phyloP scores from a whole-genome alignment of 2,888 invertebrate species.

The Himalopsyche kuldschensis region DNA sequence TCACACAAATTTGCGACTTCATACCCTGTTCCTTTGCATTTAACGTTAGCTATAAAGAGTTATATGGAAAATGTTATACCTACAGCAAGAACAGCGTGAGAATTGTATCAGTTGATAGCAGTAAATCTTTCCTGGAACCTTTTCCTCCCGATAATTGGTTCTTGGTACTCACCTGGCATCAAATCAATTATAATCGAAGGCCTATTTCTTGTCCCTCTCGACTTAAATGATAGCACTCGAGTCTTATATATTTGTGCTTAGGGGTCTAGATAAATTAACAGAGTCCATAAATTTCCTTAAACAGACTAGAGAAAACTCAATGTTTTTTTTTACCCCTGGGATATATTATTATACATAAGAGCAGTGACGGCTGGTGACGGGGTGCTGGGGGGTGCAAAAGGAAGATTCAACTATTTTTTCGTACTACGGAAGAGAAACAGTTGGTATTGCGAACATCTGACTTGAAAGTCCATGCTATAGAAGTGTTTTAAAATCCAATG shows the following conservation, averaged over 20 bases:
- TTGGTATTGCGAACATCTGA: too few relatives aligned
- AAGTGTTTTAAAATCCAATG: too few relatives aligned
- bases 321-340: background rate
- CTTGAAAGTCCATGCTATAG: too few relatives aligned
- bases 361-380: too few relatives aligned
- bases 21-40: too few relatives aligned
- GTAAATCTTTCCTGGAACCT: constrained; percentile 33
- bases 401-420: too few relatives aligned
- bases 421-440: too few relatives aligned
- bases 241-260: background rate
- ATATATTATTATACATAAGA: too few relatives aligned
- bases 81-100: constrained; percentile 30
- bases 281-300: background rate
- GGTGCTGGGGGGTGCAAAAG: too few relatives aligned
- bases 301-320: background rate
- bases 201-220: constrained; percentile 3
- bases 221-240: background rate
- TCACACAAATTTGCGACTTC: too few relatives aligned
- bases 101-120: constrained; percentile 36
- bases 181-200: constrained; percentile 15
- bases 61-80: background rate
- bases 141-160: constrained; percentile 25
- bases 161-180: constrained; percentile 5
- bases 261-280: background rate
- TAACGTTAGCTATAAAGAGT: background rate